Evolutionary conservation across 2,888 invertebrate species (phyloP), one percentile per base, ranked within the genome.

Genomic region (Kuschelorhynchus macadamiae): DNA sequence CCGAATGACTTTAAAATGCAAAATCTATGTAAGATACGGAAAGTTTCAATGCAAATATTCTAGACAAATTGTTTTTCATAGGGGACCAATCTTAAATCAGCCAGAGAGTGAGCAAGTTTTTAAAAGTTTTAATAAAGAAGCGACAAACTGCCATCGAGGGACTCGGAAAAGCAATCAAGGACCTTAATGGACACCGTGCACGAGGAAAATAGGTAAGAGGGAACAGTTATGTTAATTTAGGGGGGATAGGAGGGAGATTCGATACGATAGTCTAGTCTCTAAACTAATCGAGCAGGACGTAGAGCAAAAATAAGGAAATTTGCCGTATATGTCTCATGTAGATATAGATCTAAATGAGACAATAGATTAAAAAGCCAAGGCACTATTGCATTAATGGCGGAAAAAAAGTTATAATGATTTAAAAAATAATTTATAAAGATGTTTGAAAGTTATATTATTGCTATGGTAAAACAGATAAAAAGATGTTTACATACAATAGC

Each of bases 181-280:
- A 47, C 75, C 77, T 76, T 78, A 80, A 81, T 81, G 81, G 81
- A 81, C 78, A 79, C 78, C 55, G 77, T 80, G 73, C 75, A 78
- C 55, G 81, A 81, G 74, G 81, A 81, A 76, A 79, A 74, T 73
- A 78, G 78, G 80, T 80, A 76, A 75, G 77, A 61, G 57, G 65
- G 50, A 16, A 39, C 36, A 72, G 71, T 74, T 74, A 73, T 71
- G 67, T 62, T 73, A 70, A 73, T 74, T 73, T 71, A 60, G 21
- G 60, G 59, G 39, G 42, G 36, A 17, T 62, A 11, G 49, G 62
- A 52, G 67, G 62, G 33, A 52, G 52, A 49, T 68, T 59, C 46
- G 36, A 53, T 62, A 33, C 36, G 44, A 63, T 46, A 52, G 68
- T 53, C 57, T 57, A 59, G 68, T 68, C 68, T 63, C 59, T 63